Base-by-base conservation (phyloP, 1,140 invertebrate species). In the Procambarus virginalis region DNA sequence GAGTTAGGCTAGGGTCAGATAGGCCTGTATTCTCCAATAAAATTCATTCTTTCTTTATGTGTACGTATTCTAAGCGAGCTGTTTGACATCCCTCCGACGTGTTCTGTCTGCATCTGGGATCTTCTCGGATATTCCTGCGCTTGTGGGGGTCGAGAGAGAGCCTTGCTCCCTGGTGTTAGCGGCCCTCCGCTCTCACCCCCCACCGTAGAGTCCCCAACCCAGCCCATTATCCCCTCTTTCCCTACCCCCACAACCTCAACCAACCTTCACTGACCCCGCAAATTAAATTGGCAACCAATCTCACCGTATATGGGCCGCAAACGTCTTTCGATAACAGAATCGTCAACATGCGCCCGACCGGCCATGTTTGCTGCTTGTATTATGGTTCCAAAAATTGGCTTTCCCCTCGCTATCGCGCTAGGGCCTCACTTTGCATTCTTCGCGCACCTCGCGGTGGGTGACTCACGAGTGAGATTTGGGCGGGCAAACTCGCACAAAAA, bases 311-410 rank as follows among this genome's bases (percentile, higher is more conserved):
- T 84, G 20, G 82, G 82, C 58, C 82, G 82, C 64, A 84, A 73
- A 20, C 82, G 9, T 64, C 82, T 84, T 20, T 84, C 82, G 73
- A 68, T 84, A 46, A 84, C 82, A n/a, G 82, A 84, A n/a, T 84
- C 82, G 82, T 84, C 82, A 20, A 84, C 82, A 84, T 84, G 82
- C 82, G 82, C 82, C 82, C 58, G 51, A 34, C 82, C 82, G 82
- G 82, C 82, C 82, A 84, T 84, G 82, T 70, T 84, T 84, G 82
- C 45, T 84, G 48, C 8, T 12, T 51, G 20, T 58, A 20, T 58
- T 73, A 73, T 73, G 68, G 10, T 73, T 12, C 4, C 5, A 68
- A 5, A 17, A 17, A 17, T 10, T 17, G 5, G 14, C 64, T 68
- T 68, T 17, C 64, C 20, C 5, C 14, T 17, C 4, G 14, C 12